A percentile compares a stretch with the other conserved stretches of the same genome.
phyloP scores from a whole-genome alignment of 2,888 invertebrate genomes.

The Agrypnus murinus region DNA sequence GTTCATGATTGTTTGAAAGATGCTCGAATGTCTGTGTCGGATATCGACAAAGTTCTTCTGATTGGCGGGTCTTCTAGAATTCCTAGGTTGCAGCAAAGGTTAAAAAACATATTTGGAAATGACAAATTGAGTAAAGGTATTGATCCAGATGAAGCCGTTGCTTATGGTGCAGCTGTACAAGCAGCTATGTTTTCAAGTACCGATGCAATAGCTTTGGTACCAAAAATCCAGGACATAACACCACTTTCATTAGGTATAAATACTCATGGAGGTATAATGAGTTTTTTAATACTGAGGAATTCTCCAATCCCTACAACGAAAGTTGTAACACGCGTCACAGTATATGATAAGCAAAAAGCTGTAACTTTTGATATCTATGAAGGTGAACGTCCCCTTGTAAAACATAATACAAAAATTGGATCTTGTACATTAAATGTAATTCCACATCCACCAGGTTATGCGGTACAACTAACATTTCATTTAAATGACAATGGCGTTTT shows the following conservation, averaged over 20 bases:
- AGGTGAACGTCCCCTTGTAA: slow-evolving; percentile 51
- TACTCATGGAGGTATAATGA: slow-evolving; percentile 89
- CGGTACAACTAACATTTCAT: slow-evolving; percentile 26
- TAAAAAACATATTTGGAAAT: slow-evolving; percentile 85
- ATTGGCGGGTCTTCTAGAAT: slow-evolving; percentile 94
- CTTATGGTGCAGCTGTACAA: slow-evolving; percentile 94
- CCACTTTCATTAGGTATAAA: slow-evolving; percentile 86
- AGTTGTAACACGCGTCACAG: slow-evolving; percentile 34
- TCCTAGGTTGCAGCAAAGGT: slow-evolving; percentile 90
- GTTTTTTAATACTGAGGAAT: slow-evolving; percentile 87
- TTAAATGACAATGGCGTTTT: slow-evolving; percentile 35
- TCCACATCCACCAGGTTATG: slow-evolving; percentile 30
- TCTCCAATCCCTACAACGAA: slow-evolving; percentile 77
- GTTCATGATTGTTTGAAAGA: slow-evolving; percentile 88
- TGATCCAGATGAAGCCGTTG: slow-evolving; percentile 81
- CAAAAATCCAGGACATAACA: slow-evolving; percentile 76
- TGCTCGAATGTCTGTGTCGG: slow-evolving; percentile 87
- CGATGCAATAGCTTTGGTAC: slow-evolving; percentile 84
- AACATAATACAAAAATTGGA: slow-evolving; percentile 41
- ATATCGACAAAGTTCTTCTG: slow-evolving; percentile 86
- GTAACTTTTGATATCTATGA: slow-evolving; percentile 50
- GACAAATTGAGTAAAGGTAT: slow-evolving; percentile 78
- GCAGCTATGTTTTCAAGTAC: slow-evolving; percentile 89
- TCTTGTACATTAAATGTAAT: slow-evolving; percentile 22
- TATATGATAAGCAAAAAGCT: slow-evolving; percentile 50